Evolutionary conservation across 2,888 invertebrate species (phyloP).

Genomic region (Diplolepis rosae): DNA sequence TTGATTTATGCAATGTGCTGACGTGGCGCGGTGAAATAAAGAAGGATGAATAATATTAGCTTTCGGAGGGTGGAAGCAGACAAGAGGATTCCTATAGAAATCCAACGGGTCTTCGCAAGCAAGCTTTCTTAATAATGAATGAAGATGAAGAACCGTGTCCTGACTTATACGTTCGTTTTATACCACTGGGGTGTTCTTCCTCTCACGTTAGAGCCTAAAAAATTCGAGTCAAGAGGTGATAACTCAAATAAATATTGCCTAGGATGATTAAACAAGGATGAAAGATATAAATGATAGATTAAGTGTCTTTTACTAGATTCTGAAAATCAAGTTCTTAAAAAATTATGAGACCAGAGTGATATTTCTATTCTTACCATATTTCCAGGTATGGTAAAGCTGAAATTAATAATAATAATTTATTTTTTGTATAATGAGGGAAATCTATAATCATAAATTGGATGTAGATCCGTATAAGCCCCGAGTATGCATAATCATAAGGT

Average conservation of each 20-base stretch:
- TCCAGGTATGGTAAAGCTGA: too few relatives aligned
- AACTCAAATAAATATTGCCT: slow-evolving; percentile 16
- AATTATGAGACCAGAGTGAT: background rate
- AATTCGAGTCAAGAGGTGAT: slow-evolving; percentile 19
- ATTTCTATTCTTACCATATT: too few relatives aligned
- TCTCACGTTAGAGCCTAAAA: slow-evolving; percentile 18
- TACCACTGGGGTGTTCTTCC: slow-evolving; percentile 22
- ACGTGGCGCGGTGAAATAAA: slow-evolving; percentile 50
- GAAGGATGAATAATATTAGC: slow-evolving; percentile 52
- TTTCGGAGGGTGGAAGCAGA: slow-evolving; percentile 34
- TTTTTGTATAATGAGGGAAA: background rate
- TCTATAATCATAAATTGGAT: background rate
- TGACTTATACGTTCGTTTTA: slow-evolving; percentile 34
- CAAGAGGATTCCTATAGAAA: slow-evolving; percentile 30
- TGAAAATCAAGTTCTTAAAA: background rate
- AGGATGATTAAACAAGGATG: background rate
- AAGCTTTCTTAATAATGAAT: slow-evolving; percentile 34
- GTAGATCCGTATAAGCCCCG: background rate
- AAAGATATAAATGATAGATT: background rate
- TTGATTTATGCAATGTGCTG: slow-evolving; percentile 49
- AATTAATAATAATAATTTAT: background rate
- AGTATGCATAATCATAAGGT: slow-evolving; percentile 28
- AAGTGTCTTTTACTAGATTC: background rate
- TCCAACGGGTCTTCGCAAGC: slow-evolving; percentile 24
- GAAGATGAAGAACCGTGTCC: slow-evolving; percentile 32